Conservation (phyloP, 2,113 vertebrate genomes). For the cattle (Bos taurus) region DNA sequence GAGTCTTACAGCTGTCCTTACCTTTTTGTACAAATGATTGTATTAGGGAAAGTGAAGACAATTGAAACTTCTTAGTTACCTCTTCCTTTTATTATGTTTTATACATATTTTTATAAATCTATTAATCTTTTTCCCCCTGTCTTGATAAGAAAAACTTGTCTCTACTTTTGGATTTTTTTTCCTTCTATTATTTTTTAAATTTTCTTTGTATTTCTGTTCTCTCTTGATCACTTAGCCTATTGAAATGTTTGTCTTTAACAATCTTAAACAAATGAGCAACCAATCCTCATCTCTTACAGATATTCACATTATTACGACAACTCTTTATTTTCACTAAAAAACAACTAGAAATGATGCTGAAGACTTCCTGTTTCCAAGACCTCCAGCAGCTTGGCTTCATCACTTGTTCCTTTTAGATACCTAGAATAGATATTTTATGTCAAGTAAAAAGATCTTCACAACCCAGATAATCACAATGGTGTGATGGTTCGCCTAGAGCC, state of each 20-base stretch:
- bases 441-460: neutral
- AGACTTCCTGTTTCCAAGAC: neutral
- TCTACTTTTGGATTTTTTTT: neutral
- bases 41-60: neutral
- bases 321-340: neutral
- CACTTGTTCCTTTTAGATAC: neutral
- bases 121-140: neutral
- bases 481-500: neutral
- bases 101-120: neutral
- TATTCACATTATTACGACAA: neutral
- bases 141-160: neutral
- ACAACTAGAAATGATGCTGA: neutral
- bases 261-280: neutral
- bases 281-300: neutral
- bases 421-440: neutral
- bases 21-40: neutral
- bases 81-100: neutral
- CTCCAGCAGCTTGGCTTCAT: neutral
- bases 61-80: neutral
- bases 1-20: neutral
- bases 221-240: neutral
- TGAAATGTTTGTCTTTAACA: neutral
- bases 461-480: neutral
- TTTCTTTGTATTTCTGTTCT: neutral
- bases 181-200: neutral